phyloP scores from a whole-genome alignment of 2,113 vertebrate genomes.

The Donacobius atricapilla region DNA sequence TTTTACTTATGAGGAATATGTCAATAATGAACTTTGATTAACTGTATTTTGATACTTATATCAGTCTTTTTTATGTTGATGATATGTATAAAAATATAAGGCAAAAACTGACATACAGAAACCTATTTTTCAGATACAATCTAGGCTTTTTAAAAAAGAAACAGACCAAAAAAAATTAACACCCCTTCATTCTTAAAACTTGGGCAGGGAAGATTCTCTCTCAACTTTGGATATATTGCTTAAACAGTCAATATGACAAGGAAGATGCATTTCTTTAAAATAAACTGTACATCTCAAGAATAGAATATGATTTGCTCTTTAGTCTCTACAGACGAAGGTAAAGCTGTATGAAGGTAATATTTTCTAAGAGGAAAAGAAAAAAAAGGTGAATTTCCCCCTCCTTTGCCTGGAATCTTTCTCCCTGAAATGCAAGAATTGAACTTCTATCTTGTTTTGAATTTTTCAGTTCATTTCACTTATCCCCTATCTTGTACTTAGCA shows the following conservation, averaged over 20 bases:
- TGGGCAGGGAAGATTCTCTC: background rate
- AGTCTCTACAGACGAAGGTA: background rate
- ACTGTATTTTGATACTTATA: background rate
- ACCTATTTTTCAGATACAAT: background rate
- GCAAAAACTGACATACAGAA: background rate
- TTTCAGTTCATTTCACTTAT: background rate
- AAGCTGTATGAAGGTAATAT: background rate
- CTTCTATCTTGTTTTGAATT: background rate
- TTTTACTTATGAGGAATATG: background rate
- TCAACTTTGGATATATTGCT: background rate
- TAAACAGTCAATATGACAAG: background rate
- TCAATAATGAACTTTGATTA: background rate
- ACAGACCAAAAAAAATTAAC: background rate
- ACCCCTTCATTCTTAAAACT: background rate
- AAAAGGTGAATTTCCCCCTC: background rate
- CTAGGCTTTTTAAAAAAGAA: background rate
- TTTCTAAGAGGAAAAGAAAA: slow-evolving; percentile 13
- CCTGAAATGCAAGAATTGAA: background rate
- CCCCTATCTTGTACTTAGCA: background rate
- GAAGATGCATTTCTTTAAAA: background rate
- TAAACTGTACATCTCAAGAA: background rate
- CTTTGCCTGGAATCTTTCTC: background rate
- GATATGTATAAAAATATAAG: background rate
- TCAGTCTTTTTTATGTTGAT: background rate
- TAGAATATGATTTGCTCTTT: background rate